These are phyloP conservation scores for Ploceus nigricollis DNA, from an alignment of 2,113 vertebrate genomes.

Conservation along the genomic window DNA sequence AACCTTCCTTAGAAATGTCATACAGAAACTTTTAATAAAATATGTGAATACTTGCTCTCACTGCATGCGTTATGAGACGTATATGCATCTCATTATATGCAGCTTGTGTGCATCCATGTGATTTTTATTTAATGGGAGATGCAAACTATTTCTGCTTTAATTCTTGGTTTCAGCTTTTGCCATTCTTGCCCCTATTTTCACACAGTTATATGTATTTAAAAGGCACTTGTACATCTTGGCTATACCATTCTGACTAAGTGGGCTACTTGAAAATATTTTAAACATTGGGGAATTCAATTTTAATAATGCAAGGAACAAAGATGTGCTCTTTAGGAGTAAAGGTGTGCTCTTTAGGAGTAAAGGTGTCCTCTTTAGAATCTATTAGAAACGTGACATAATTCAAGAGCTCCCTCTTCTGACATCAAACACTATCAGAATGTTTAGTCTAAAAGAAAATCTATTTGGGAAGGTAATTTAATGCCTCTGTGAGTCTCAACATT, in stretches of 20 bases:
- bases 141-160: background rate
- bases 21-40: background rate
- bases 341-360: background rate
- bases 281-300: background rate
- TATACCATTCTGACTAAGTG: background rate
- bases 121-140: background rate
- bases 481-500: background rate
- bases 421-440: background rate
- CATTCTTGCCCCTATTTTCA: background rate
- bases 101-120: background rate
- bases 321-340: background rate
- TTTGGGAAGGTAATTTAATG: background rate
- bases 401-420: conserved; percentile 52
- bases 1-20: background rate
- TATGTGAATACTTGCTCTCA: background rate
- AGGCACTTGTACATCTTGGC: background rate
- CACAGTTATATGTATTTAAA: background rate
- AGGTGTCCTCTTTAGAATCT: background rate
- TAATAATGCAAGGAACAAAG: background rate
- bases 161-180: background rate
- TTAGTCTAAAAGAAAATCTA: background rate
- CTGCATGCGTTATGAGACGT: background rate
- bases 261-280: background rate
- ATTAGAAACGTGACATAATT: background rate
- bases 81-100: background rate